A percentile compares a stretch with the other conserved stretches of the same genome.
Evolutionary conservation across 2,888 invertebrate genomes (phyloP).

Genomic region (Therioaphis trifolii): DNA sequence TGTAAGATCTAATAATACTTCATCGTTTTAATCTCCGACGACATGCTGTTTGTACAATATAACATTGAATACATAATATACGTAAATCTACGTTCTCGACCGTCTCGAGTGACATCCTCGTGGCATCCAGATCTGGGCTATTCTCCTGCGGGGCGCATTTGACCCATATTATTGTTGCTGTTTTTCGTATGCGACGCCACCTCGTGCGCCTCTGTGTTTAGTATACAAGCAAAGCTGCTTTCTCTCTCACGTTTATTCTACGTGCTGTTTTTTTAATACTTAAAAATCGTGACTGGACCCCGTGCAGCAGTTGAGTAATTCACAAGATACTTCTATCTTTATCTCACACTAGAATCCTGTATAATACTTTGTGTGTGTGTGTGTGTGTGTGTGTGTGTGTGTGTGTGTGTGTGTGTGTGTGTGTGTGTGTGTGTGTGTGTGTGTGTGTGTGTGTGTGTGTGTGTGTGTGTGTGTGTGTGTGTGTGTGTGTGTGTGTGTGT

Average conservation of each 20-base stretch:
- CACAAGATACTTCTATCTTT: conserved; percentile 35
- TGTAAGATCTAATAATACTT: too few relatives aligned
- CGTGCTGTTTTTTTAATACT: conserved; percentile 53
- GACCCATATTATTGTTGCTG: conserved; percentile 44
- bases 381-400: too few relatives aligned
- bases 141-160: conserved; percentile 49
- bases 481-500: background rate
- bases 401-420: too few relatives aligned
- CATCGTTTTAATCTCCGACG: too few relatives aligned
- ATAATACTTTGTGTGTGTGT: background rate
- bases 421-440: background rate
- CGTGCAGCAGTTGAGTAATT: conserved; percentile 51
- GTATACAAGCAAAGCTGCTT: background rate
- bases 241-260: conserved; percentile 45
- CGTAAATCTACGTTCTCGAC: too few relatives aligned
- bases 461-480: background rate
- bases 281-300: conserved; percentile 59
- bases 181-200: conserved; percentile 11
- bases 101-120: conserved; percentile 2
- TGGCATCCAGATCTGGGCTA: conserved; percentile 28
- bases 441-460: too few relatives aligned
- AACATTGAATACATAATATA: background rate
- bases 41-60: too few relatives aligned
- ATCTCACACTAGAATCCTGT: conserved; percentile 33
- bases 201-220: background rate